Evolutionary conservation across 2,113 vertebrate species (phyloP), one percentile per base, ranked within the genome.

Genomic region (Lichenostomus cassidix): DNA sequence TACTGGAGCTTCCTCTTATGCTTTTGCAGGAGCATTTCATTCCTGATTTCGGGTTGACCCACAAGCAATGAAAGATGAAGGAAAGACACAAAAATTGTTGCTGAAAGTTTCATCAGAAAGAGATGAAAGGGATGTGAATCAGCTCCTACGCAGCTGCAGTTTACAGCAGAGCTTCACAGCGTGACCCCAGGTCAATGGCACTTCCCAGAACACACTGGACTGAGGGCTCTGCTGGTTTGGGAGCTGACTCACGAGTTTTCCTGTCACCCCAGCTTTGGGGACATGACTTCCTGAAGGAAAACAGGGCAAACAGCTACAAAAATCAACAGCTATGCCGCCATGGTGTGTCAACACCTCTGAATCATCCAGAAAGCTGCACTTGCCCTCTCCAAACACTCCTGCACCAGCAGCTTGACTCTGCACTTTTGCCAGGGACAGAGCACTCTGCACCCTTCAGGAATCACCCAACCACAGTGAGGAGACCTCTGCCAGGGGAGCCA

Each of bases 61-160:
- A 76, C 44, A 64, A 68, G 42, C 52, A 64, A 35, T 1, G 2
- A 53, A 63, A 83, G 46, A 49, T 37, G 63, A 67, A 77, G 21
- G 46, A 90, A 88, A 74, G 67, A 56, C 37, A 88, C 39, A 4
- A 3, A 65, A 39, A 59, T 63, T 5, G 1, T 62, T 71, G 25
- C 21, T 90, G 49, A 79, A 62, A 37, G 15, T 80, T 90, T 96
- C 52, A 20, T 62, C 49, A 69, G 56, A 73, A 83, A 9, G 56
- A 82, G 71, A 86, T 88, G 59, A 83, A 80, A 95, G 86, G 79
- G 92, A 86, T 50, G 21, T 95, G 92, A 97, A 95, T 95, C 88
- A 92, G 71, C 85, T 80, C 85, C 59, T 63, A 92, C 20, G 27
- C 79, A 94, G 94, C 64, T 92, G 55, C 76, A 86, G 95, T 90